Conservation (phyloP, 2,888 invertebrate species). For the Heliconius ismenius region DNA sequence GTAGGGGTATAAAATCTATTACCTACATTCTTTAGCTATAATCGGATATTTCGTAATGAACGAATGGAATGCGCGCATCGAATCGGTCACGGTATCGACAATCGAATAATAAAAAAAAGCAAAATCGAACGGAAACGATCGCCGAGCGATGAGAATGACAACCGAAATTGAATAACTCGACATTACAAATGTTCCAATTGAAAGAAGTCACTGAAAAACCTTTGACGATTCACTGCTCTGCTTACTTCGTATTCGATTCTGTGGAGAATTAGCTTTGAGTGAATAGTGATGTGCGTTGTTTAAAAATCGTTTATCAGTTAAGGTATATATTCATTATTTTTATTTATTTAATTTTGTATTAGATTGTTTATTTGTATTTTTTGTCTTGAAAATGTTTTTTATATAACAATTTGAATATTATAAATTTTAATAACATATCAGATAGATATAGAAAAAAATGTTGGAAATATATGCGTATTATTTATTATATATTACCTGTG, state of each 20-base stretch:
- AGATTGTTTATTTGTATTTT: not conserved
- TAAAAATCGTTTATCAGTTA: not conserved
- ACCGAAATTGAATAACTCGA: slow-evolving; percentile 78
- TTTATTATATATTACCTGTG: too few species aligned
- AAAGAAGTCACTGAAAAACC: slow-evolving; percentile 74
- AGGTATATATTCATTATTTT: not conserved
- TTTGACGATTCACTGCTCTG: slow-evolving; percentile 68
- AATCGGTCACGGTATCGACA: slow-evolving; percentile 64
- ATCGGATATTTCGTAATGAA: slow-evolving; percentile 57
- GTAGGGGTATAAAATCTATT: slow-evolving; percentile 45
- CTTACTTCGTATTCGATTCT: slow-evolving; percentile 54
- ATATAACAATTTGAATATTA: not conserved
- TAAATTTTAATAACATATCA: not conserved
- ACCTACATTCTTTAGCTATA: slow-evolving; percentile 54
- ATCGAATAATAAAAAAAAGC: slow-evolving; percentile 49
- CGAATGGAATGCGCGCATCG: slow-evolving; percentile 73
- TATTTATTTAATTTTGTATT: not conserved
- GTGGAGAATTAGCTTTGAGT: slow-evolving; percentile 44
- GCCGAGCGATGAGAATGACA: slow-evolving; percentile 70
- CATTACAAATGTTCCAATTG: slow-evolving; percentile 77
- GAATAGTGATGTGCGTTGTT: slow-evolving; percentile 41
- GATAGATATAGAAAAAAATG: not conserved
- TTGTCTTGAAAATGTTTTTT: not conserved
- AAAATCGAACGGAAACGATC: slow-evolving; percentile 71
- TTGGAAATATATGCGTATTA: not conserved